phyloP scores from a whole-genome alignment of 1,140 invertebrate genomes.

The Apis cerana region DNA sequence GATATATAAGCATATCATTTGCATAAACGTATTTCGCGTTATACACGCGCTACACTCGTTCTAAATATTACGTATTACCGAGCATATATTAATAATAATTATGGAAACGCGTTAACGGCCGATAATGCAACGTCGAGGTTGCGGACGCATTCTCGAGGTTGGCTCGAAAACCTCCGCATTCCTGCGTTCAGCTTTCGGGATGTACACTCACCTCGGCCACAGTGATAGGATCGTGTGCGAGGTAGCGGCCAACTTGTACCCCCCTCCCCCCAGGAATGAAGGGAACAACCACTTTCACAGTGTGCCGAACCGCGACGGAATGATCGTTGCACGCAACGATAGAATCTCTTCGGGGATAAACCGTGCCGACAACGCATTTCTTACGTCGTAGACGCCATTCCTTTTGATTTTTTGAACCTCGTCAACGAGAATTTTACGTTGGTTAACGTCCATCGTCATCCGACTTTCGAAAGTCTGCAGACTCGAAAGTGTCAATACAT shows the following conservation, averaged over 20 bases:
- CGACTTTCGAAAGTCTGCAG: background rate
- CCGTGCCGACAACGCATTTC: slow-evolving; percentile 43
- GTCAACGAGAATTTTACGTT: background rate
- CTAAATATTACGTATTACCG: no score
- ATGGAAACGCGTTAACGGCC: background rate
- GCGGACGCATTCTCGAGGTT: background rate
- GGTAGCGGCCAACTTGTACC: slow-evolving; percentile 34
- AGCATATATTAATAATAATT: slow-evolving; percentile 8
- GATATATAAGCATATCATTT: background rate
- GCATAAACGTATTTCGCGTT: background rate
- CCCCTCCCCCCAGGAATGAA: slow-evolving; percentile 16
- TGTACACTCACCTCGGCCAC: background rate
- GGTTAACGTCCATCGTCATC: background rate
- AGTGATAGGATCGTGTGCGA: slow-evolving; percentile 25
- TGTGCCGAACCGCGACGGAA: background rate
- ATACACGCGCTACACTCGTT: no score
- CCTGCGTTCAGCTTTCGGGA: slow-evolving; percentile 33
- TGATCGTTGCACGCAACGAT: background rate
- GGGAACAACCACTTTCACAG: slow-evolving; percentile 28
- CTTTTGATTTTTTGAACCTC: slow-evolving; percentile 16
- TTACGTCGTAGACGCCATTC: slow-evolving; percentile 15
- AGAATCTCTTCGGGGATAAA: slow-evolving; percentile 39
- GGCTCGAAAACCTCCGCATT: slow-evolving; percentile 10
- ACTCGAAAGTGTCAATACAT: background rate
- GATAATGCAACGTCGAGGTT: slow-evolving; percentile 5